phyloP scores from a whole-genome alignment of 2,888 invertebrate species.

The Drosophila limbata region DNA sequence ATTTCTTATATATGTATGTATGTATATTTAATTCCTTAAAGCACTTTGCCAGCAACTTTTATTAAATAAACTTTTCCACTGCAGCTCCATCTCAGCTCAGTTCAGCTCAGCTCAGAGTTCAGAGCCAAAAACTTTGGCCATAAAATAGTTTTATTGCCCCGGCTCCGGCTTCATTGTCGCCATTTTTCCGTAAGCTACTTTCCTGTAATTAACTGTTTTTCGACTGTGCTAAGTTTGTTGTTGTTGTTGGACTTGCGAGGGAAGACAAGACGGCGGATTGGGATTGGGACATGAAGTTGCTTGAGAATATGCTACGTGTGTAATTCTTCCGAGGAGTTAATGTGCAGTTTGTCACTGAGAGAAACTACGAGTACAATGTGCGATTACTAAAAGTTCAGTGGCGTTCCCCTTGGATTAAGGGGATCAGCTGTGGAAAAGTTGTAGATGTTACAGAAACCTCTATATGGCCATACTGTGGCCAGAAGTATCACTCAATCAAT shows the following conservation, averaged over 20 bases:
- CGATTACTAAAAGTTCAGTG: conserved; percentile 35
- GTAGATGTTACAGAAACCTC: not conserved
- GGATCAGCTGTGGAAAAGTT: not conserved
- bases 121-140: conserved; percentile 60
- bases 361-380: conserved; percentile 52
- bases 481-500: no score
- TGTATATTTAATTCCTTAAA: conserved; percentile 63
- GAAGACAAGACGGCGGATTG: not conserved
- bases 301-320: conserved; percentile 53
- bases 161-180: conserved; percentile 47
- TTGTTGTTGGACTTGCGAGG: conserved; percentile 5
- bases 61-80: conserved; percentile 65
- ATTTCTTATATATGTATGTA: conserved; percentile 26
- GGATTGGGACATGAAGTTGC: conserved; percentile 21
- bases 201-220: conserved; percentile 75
- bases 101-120: conserved; percentile 23
- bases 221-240: conserved; percentile 37
- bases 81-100: conserved; percentile 10
- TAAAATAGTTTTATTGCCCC: conserved; percentile 76
- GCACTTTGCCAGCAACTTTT: conserved; percentile 59
- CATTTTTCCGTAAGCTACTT: conserved; percentile 68
- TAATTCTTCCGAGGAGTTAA: conserved; percentile 49
- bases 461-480: not conserved
- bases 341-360: conserved; percentile 54
- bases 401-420: not conserved